Conservation (phyloP, 1,140 invertebrate species). For the Brachionus rubens region DNA sequence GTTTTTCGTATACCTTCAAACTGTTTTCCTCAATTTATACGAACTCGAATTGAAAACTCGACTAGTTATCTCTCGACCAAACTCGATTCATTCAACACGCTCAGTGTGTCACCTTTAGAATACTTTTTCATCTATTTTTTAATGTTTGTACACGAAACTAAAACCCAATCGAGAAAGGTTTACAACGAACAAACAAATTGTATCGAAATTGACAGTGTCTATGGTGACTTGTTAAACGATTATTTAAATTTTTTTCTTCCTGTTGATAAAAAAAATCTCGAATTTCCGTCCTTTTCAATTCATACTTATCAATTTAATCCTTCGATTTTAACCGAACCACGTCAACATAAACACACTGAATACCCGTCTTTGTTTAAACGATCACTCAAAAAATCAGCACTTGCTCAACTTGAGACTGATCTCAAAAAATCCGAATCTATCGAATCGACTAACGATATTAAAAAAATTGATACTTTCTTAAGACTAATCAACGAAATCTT, state of each 20-base stretch:
- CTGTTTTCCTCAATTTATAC: neutral
- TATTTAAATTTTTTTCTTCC: constrained; percentile 39
- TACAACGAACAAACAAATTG: neutral
- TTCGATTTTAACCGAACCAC: neutral
- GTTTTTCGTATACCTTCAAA: neutral
- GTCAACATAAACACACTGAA: neutral
- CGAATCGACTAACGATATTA: neutral
- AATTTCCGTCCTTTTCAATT: neutral
- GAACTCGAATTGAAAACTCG: neutral
- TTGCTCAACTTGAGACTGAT: neutral
- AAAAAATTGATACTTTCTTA: neutral
- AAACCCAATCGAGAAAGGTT: constrained; percentile 17
- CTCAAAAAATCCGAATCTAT: neutral
- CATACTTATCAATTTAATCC: neutral
- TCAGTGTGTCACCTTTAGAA: neutral
- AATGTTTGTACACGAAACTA: neutral
- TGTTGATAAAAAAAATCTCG: neutral
- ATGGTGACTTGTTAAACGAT: constrained; percentile 1
- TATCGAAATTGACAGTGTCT: constrained; percentile 31
- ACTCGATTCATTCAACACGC: neutral
- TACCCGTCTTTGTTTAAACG: neutral
- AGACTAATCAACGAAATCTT: constrained; percentile 21
- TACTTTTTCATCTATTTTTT: constrained; percentile 3
- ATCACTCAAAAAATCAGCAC: neutral
- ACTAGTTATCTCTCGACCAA: neutral